These are phyloP conservation scores for Drosophila lini DNA, from an alignment of 1,140 invertebrate species.

Conservation along the genomic window DNA sequence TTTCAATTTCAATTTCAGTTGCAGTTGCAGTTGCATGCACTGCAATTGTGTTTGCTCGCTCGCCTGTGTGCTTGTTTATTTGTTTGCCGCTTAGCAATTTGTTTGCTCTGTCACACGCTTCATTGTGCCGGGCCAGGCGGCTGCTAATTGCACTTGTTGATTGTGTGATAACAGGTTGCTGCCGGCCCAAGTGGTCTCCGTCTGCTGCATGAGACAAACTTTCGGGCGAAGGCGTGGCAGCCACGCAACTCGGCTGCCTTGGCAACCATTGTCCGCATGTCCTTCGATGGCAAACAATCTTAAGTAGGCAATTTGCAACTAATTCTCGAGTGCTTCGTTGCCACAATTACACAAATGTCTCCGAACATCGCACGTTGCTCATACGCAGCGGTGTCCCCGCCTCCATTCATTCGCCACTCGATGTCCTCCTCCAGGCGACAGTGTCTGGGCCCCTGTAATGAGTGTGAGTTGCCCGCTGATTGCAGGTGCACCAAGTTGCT, in stretches of 20 bases:
- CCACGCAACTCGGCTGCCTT: constrained; percentile 49
- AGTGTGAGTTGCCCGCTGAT: constrained; percentile 46
- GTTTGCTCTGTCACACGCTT: constrained; percentile 79
- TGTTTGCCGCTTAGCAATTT: constrained; percentile 68
- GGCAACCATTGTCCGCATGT: constrained; percentile 60
- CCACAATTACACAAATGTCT: constrained; percentile 44
- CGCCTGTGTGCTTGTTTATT: constrained; percentile 38
- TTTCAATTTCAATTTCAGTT: constrained; percentile 9
- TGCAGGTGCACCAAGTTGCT: constrained; percentile 18
- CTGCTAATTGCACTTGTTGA: constrained; percentile 81
- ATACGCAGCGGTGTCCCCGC: constrained; percentile 62
- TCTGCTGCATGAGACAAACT: constrained; percentile 71
- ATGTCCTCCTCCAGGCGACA: constrained; percentile 47
- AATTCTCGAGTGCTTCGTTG: constrained; percentile 70
- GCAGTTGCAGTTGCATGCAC: constrained; percentile 24
- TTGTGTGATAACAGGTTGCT: constrained; percentile 74
- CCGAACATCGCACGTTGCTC: constrained; percentile 61
- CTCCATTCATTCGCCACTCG: constrained; percentile 17
- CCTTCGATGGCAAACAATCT: constrained; percentile 67
- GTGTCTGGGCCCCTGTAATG: constrained; percentile 25
- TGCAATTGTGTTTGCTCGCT: constrained; percentile 45
- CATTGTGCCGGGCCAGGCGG: constrained; percentile 62
- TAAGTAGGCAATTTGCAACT: constrained; percentile 82
- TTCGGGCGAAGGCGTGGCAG: constrained; percentile 53
- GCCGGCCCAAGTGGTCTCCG: constrained; percentile 16